Evolutionary conservation across 92 coral and sea anemone species (phyloP).

Genomic region (Actinernus sp.): DNA sequence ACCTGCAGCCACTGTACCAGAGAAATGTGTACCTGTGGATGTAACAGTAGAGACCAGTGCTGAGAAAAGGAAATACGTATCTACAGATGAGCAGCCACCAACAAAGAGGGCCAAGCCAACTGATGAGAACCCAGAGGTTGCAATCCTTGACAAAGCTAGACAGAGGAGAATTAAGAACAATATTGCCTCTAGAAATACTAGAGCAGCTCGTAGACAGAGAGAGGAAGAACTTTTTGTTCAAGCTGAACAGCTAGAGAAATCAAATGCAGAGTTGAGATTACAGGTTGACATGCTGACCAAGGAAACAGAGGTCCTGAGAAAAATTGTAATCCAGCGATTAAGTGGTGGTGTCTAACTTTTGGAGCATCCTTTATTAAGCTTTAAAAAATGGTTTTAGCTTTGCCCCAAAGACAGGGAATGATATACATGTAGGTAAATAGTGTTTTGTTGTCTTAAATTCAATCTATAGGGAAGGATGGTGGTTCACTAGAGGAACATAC

Average conservation of each 20-base stretch:
- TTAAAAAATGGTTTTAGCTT: too few species aligned
- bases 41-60: neutral
- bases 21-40: neutral
- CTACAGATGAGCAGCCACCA: conserved; percentile 16
- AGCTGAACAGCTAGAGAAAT: conserved; percentile 69
- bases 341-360: too few species aligned
- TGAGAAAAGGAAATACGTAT: conserved; percentile 10
- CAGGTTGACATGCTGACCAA: conserved; percentile 66
- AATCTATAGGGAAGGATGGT: too few species aligned
- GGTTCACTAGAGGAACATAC: too few species aligned
- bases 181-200: conserved; percentile 80
- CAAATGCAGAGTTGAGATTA: conserved; percentile 67
- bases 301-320: conserved; percentile 69
- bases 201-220: conserved; percentile 81
- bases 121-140: neutral
- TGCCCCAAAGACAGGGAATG: too few species aligned
- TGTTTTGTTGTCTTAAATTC: too few species aligned
- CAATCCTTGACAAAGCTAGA: conserved; percentile 39
- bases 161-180: conserved; percentile 89
- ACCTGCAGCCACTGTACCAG: neutral
- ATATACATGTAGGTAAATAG: conserved; percentile 2
- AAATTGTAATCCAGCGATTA: conserved; percentile 68
- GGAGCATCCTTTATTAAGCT: neutral
- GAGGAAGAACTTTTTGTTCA: conserved; percentile 79
- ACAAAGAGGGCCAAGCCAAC: conserved; percentile 39